Conservation (phyloP, 2,888 invertebrate genomes). For the Tipula unca region DNA sequence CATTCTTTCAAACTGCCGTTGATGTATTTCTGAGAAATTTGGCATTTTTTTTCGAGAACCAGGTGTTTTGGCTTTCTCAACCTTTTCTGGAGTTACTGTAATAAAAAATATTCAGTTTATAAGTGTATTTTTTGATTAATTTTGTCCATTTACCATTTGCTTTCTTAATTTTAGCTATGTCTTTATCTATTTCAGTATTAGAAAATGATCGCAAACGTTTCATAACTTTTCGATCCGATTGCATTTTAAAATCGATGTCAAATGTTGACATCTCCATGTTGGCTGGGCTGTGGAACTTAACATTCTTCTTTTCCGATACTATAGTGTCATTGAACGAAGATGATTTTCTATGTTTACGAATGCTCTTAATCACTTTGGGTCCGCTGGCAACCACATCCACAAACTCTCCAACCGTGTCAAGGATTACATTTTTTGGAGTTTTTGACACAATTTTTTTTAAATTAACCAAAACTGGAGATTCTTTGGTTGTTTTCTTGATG, state of each 20-base stretch:
- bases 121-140: not conserved
- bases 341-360: slow-evolving; percentile 31
- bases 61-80: not conserved
- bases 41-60: slow-evolving; percentile 45
- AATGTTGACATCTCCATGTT: slow-evolving; percentile 29
- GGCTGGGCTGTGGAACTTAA: slow-evolving; percentile 34
- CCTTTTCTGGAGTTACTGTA: not conserved
- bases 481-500: not conserved
- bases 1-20: slow-evolving; percentile 56
- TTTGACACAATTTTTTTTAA: not conserved
- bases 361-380: slow-evolving; percentile 22
- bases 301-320: slow-evolving; percentile 26
- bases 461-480: not conserved
- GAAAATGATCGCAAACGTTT: slow-evolving; percentile 35
- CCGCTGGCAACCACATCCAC: not conserved
- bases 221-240: not conserved
- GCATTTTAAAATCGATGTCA: slow-evolving; percentile 25
- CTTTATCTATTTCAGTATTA: slow-evolving; percentile 29
- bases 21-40: slow-evolving; percentile 60
- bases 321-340: slow-evolving; percentile 29
- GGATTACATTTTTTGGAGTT: not conserved
- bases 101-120: not conserved
- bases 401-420: not conserved
- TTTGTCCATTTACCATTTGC: not conserved
- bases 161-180: not conserved